A percentile compares a stretch with the other conserved stretches of the same genome.
phyloP scores from a whole-genome alignment of 1,140 invertebrate genomes.

The Aphelenchoides besseyi region DNA sequence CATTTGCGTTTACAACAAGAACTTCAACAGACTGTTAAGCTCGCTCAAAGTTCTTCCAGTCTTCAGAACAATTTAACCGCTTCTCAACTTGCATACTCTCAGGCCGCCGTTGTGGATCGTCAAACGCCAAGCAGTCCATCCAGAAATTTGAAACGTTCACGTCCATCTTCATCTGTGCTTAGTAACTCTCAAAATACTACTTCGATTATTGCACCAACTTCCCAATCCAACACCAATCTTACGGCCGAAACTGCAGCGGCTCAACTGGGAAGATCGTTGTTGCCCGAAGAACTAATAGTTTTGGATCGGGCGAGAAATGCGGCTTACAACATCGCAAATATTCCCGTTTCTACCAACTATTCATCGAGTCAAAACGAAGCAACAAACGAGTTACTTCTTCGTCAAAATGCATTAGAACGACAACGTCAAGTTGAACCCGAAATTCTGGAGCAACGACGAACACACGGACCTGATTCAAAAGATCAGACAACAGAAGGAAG shows the following conservation, averaged over 20 bases:
- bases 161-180: neutral
- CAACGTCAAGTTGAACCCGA: constrained; percentile 5
- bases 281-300: neutral
- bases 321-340: neutral
- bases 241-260: neutral
- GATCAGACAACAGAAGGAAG: neutral
- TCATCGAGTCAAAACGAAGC: neutral
- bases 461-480: neutral
- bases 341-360: neutral
- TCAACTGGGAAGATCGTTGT: neutral
- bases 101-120: neutral
- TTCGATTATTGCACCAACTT: neutral
- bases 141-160: neutral
- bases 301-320: neutral
- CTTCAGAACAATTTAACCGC: constrained; percentile 4
- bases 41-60: neutral
- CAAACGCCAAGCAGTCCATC: neutral
- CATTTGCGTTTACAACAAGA: neutral
- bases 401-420: neutral
- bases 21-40: neutral
- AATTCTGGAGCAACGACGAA: neutral
- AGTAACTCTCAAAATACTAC: neutral
- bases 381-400: neutral
- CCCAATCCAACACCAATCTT: too few species aligned
- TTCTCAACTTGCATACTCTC: neutral